A percentile compares a stretch with the other conserved stretches of the same genome.
Conservation (phyloP, 2,888 invertebrate species). For the Lottia gigantea region DNA sequence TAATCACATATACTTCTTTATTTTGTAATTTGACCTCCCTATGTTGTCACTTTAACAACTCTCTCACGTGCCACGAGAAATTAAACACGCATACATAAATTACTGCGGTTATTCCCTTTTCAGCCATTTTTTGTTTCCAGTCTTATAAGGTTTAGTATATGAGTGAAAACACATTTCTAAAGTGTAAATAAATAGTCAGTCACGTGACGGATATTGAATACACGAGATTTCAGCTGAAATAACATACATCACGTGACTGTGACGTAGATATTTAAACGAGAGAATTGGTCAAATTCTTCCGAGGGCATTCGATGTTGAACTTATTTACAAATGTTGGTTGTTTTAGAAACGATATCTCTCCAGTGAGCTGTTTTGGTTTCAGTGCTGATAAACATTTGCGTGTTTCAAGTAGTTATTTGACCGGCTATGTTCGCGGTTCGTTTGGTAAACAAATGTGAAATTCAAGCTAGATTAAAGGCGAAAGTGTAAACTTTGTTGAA, state of each 20-base stretch:
- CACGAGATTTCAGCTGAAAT: neutral
- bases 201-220: conserved; percentile 1
- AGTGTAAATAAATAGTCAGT: conserved; percentile 5
- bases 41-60: conserved; percentile 1
- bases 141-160: conserved; percentile 4
- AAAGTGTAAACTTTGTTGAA: too few species aligned
- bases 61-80: neutral
- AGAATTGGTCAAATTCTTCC: conserved; percentile 2
- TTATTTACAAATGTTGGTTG: neutral
- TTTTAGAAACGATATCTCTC: neutral
- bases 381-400: neutral
- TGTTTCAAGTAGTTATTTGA: conserved; percentile 7
- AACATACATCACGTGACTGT: neutral
- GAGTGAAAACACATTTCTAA: conserved; percentile 7
- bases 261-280: conserved; percentile 1
- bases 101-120: neutral
- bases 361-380: conserved; percentile 6
- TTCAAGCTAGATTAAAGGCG: neutral
- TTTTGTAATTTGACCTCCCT: neutral
- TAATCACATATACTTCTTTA: neutral
- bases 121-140: neutral
- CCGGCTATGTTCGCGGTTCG: neutral
- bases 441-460: neutral
- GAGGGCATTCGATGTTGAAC: conserved; percentile 2
- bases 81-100: neutral